These are phyloP conservation scores for Sialia sialis DNA, from an alignment of 2,113 vertebrate species.

Conservation along the genomic window DNA sequence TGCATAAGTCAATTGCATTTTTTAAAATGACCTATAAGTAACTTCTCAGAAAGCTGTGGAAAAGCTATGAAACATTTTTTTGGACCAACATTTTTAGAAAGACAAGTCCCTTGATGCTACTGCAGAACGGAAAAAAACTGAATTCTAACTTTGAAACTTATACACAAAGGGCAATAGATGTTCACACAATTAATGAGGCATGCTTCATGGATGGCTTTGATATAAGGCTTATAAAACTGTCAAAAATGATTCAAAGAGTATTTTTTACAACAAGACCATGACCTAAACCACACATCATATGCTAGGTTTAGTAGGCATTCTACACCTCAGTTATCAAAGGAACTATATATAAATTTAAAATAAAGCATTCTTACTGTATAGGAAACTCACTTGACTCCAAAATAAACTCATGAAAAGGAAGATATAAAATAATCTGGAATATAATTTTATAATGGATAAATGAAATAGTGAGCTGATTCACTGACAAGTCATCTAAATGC, in stretches of 20 bases:
- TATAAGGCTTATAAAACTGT: constrained; percentile 24
- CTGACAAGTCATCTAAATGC: neutral
- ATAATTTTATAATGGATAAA: neutral
- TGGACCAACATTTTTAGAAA: neutral
- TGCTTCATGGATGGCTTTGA: neutral
- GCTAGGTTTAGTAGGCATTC: neutral
- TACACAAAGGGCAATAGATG: neutral
- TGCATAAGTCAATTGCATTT: neutral
- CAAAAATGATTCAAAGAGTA: constrained; percentile 20
- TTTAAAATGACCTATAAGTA: neutral
- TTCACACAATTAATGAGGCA: neutral
- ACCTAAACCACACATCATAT: neutral
- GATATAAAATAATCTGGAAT: neutral
- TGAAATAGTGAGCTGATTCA: neutral
- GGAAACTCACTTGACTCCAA: neutral
- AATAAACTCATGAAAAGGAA: neutral
- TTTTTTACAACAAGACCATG: neutral
- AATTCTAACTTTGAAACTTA: neutral
- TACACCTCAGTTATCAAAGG: neutral
- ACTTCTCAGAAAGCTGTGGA: neutral
- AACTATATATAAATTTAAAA: neutral
- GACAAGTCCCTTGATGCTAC: neutral
- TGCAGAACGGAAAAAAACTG: neutral
- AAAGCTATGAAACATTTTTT: neutral
- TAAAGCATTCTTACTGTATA: neutral